Evolutionary conservation across 2,888 invertebrate species (phyloP), one percentile per base, ranked within the genome.

Genomic region (Rhamnusium bicolor): DNA sequence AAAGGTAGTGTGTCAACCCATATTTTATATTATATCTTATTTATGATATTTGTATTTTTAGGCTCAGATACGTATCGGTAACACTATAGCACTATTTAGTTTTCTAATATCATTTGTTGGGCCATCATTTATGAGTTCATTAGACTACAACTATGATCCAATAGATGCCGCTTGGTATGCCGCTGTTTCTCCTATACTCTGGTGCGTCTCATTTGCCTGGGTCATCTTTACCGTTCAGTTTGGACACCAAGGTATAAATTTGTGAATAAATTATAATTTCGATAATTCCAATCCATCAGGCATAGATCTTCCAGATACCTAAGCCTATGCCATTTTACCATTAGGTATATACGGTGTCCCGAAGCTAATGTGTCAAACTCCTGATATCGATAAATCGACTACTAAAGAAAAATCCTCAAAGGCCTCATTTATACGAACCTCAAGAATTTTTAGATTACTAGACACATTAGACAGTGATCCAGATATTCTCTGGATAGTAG

Each of bases 121-220:
- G 0, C 92, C 93, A 2, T 90, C 92, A 0, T 90, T 90, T 60
- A 93, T 93, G 93, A 92, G 93, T 0, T 89, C 89, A 56, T 90
- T 91, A 46, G 86, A 89, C 80, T 93, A 93, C 79, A 86, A 89
- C 6, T 93, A 93, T 78, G 90, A 92, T 82, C 89, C 92, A 0
- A 86, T 89, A 2, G 91, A 93, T 85, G 93, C 93, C 0, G 93
- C 93, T 2, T 89, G 90, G 81, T 94, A 93, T 82, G 93, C 93
- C 12, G 93, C 93, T 1, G 92, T 93, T 79, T 91, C 92, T 2
- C 93, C 93, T 0, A 92, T 93, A 69, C 90, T 91, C 14, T 94
- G 93, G 93, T 93, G 93, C 79, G 86, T 90, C 14, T 88, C 92
- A 73, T 92, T 93, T 80, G 90, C 89, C n/a, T 94, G 94, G 94